Evolutionary conservation across 2,113 vertebrate genomes (phyloP).

Genomic region (Nibea coibor): DNA sequence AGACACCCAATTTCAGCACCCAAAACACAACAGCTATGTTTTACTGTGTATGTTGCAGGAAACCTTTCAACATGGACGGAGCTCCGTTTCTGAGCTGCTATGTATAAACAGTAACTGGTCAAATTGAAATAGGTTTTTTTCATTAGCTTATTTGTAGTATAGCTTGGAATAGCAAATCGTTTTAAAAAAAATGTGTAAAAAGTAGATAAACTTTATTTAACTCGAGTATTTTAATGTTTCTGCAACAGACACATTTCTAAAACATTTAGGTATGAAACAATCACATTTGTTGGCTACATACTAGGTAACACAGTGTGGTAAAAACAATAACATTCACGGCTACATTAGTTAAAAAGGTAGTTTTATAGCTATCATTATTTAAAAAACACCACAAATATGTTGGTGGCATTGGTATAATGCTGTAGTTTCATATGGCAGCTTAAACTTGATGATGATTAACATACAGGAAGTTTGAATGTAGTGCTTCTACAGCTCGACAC

Average conservation of each 20-base stretch:
- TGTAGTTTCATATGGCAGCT: slow-evolving; percentile 14
- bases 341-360: slow-evolving; percentile 10
- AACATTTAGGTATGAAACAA: slow-evolving; percentile 5
- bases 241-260: slow-evolving; percentile 8
- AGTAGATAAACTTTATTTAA: background rate
- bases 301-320: slow-evolving; percentile 37
- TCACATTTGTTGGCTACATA: slow-evolving; percentile 47
- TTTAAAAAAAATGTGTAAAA: slow-evolving; percentile 7
- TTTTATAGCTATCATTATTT: background rate
- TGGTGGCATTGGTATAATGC: background rate
- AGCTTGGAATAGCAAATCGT: background rate
- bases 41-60: slow-evolving; percentile 20
- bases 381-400: slow-evolving; percentile 1
- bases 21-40: background rate
- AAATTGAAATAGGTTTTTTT: background rate
- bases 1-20: background rate
- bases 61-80: slow-evolving; percentile 31
- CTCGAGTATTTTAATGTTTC: slow-evolving; percentile 19
- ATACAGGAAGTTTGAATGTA: slow-evolving; percentile 4
- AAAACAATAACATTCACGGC: slow-evolving; percentile 28
- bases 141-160: slow-evolving; percentile 36
- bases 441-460: background rate
- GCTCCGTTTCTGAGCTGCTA: background rate
- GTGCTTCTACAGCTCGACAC: slow-evolving; percentile 16
- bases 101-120: background rate